Evolutionary conservation across 2,797 vertebrate genomes (phyloP).

Genomic region (Alouatta caraya): DNA sequence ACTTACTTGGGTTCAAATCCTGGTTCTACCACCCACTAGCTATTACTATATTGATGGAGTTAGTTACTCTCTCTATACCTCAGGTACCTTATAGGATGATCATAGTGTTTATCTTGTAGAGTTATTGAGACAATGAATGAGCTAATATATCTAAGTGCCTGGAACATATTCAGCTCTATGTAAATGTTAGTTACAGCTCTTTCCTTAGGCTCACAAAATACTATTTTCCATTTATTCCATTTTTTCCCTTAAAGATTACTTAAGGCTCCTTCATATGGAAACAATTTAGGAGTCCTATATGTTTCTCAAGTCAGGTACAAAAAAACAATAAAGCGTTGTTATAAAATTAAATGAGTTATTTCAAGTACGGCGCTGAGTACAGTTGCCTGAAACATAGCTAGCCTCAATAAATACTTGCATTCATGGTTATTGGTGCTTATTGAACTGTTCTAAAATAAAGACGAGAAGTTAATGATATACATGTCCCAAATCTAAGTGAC

Average conservation of each 20-base stretch:
- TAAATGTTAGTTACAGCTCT: neutral
- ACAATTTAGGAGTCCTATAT: neutral
- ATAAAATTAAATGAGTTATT: neutral
- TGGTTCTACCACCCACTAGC: neutral
- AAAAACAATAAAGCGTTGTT: neutral
- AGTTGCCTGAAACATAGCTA: neutral
- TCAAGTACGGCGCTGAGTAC: neutral
- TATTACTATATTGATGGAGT: neutral
- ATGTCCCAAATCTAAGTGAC: slow-evolving; percentile 52
- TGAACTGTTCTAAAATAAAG: neutral
- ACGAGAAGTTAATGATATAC: neutral
- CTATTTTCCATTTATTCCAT: neutral
- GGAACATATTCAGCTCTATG: neutral
- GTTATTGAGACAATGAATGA: neutral
- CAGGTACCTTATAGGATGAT: neutral
- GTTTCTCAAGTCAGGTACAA: neutral
- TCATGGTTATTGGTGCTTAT: neutral
- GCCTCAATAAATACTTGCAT: neutral
- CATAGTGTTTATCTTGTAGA: neutral
- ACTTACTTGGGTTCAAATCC: neutral
- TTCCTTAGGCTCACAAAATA: neutral
- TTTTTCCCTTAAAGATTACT: neutral
- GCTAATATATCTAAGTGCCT: neutral
- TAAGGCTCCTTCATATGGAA: neutral
- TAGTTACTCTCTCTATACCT: neutral